Evolutionary conservation across 2,888 invertebrate genomes (phyloP).

Genomic region (Rhorus exstirpatorius): DNA sequence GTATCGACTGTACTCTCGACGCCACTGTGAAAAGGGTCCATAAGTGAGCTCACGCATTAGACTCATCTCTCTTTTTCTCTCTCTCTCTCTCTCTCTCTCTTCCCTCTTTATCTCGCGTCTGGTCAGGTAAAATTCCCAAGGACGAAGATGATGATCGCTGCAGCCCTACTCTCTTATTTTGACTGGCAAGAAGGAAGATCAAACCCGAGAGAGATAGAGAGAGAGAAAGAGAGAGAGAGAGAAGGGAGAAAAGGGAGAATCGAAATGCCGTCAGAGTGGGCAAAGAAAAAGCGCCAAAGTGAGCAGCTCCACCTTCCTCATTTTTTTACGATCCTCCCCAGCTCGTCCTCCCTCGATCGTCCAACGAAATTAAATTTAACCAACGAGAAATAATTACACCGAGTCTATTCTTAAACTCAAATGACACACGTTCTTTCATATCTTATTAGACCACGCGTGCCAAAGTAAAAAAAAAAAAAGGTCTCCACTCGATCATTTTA

Average conservation of each 20-base stretch:
- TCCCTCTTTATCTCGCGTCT: slow-evolving; percentile 50
- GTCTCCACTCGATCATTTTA: background rate
- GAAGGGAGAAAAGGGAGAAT: background rate
- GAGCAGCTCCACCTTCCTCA: slow-evolving; percentile 14
- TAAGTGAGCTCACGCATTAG: slow-evolving; percentile 64
- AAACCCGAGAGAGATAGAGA: background rate
- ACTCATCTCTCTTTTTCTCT: slow-evolving; percentile 1
- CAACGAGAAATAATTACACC: slow-evolving; percentile 67
- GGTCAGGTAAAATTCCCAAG: slow-evolving; percentile 72
- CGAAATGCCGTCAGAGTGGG: background rate
- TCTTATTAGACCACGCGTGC: slow-evolving; percentile 39
- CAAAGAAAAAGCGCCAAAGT: background rate
- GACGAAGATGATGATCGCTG: slow-evolving; percentile 61
- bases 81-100: background rate
- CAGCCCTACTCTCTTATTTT: slow-evolving; percentile 24
- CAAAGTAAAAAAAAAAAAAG: background rate
- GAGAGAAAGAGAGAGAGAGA: slow-evolving; percentile 3
- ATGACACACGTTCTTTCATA: slow-evolving; percentile 63
- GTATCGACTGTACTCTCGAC: slow-evolving; percentile 14
- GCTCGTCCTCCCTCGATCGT: slow-evolving; percentile 31
- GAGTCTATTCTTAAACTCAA: slow-evolving; percentile 61
- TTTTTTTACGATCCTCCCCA: slow-evolving; percentile 40
- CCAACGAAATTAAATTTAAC: slow-evolving; percentile 73
- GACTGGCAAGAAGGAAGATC: background rate
- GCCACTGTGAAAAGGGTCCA: slow-evolving; percentile 61